A percentile compares a stretch with the other conserved stretches of the same genome.
These are phyloP conservation scores for Spisula subtruncata DNA, from an alignment of 2,888 invertebrate species.

Conservation along the genomic window DNA sequence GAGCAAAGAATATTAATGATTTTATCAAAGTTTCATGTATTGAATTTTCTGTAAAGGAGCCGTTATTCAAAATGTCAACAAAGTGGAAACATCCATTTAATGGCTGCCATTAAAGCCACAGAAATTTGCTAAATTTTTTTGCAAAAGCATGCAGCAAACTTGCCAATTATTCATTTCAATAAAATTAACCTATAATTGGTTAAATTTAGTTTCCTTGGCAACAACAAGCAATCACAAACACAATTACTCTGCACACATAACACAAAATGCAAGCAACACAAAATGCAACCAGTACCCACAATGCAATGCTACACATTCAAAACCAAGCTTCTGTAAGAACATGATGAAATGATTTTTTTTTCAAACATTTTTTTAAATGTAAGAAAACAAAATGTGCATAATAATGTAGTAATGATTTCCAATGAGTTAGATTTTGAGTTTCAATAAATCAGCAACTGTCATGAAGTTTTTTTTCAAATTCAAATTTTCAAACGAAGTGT, in stretches of 20 bases:
- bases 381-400: not conserved
- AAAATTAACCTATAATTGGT: not conserved
- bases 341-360: slow-evolving; percentile 30
- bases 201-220: slow-evolving; percentile 12
- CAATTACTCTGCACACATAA: not conserved
- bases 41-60: slow-evolving; percentile 1
- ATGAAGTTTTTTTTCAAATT: slow-evolving; percentile 43
- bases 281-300: slow-evolving; percentile 48
- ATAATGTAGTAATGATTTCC: not conserved
- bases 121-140: not conserved
- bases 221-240: not conserved
- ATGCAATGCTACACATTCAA: slow-evolving; percentile 48
- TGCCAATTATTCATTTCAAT: not conserved
- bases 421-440: slow-evolving; percentile 24
- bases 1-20: slow-evolving; percentile 37
- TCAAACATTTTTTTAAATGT: slow-evolving; percentile 31
- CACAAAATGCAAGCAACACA: slow-evolving; percentile 29
- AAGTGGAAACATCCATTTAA: not conserved
- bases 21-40: slow-evolving; percentile 18
- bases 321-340: slow-evolving; percentile 57
- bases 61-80: not conserved
- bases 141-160: not conserved
- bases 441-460: slow-evolving; percentile 61
- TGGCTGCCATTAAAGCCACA: not conserved
- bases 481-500: slow-evolving; percentile 12